Evolutionary conservation across 2,888 invertebrate species (phyloP).

Genomic region (Cactoblastis cactorum): DNA sequence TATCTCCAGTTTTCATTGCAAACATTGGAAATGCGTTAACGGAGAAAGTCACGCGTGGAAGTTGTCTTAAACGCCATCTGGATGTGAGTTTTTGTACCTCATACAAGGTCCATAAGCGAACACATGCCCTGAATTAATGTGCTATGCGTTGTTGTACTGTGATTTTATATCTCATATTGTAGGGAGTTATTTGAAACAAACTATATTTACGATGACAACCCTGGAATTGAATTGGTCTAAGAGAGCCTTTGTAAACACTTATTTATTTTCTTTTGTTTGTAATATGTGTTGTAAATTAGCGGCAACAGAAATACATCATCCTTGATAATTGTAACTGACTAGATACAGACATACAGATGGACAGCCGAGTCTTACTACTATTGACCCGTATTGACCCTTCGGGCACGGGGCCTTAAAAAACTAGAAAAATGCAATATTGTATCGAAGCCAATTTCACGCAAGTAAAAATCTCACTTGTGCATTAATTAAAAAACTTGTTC

Average conservation of each 20-base stretch:
- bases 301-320: no score
- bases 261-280: no score
- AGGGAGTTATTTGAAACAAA: no score
- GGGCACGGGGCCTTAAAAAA: no score
- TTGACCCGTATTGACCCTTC: no score
- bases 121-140: constrained; percentile 7
- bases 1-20: no score
- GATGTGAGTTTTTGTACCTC: constrained; percentile 30
- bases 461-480: not conserved
- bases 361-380: no score
- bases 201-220: not conserved
- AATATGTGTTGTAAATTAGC: no score
- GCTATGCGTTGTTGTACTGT: not conserved
- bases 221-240: no score
- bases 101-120: constrained; percentile 22
- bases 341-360: no score
- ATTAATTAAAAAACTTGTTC: constrained; percentile 23
- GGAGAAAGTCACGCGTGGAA: constrained; percentile 43
- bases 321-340: no score
- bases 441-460: constrained; percentile 15
- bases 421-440: not conserved
- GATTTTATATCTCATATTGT: not conserved
- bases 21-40: constrained; percentile 40
- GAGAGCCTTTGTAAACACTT: no score
- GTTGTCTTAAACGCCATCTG: constrained; percentile 26